A percentile compares a stretch with the other conserved stretches of the same genome.
Evolutionary conservation across 2,888 invertebrate species (phyloP).

Genomic region (Torymus auratus): DNA sequence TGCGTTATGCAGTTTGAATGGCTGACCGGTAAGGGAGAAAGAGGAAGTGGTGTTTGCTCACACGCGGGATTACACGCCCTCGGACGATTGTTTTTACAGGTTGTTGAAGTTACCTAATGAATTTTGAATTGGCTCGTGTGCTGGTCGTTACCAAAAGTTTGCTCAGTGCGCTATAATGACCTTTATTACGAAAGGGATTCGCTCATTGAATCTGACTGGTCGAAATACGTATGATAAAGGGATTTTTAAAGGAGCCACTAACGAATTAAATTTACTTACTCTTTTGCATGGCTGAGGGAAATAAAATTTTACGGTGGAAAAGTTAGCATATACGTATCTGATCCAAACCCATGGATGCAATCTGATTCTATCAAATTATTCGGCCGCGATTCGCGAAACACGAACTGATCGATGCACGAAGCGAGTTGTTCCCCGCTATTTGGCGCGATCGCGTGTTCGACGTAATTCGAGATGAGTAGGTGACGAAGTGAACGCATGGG

Average conservation of each 20-base stretch:
- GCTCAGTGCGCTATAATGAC: too few species aligned
- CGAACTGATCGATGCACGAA: conserved; percentile 42
- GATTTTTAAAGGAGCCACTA: not conserved
- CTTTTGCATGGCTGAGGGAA: not conserved
- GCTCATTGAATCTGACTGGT: too few species aligned
- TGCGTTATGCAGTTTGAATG: conserved; percentile 32
- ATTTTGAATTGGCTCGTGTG: conserved; percentile 6
- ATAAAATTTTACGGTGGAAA: conserved; percentile 11
- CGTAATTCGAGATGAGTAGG: conserved; percentile 42
- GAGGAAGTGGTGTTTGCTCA: not conserved
- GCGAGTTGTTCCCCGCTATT: conserved; percentile 30
- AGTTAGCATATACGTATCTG: not conserved
- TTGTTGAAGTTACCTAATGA: conserved; percentile 38
- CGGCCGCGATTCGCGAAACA: conserved; percentile 26
- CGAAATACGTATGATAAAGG: not conserved
- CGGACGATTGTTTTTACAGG: conserved; percentile 25
- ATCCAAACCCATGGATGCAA: conserved; percentile 32
- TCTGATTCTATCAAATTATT: conserved; percentile 53
- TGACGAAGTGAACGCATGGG: conserved; percentile 31
- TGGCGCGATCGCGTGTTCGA: conserved; percentile 46
- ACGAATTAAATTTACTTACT: too few species aligned
- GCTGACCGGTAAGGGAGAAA: not conserved
- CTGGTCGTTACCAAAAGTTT: too few species aligned
- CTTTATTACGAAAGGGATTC: not conserved
- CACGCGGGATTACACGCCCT: conserved; percentile 4